These are phyloP conservation scores for Columbina picui DNA, from an alignment of 2,113 vertebrate genomes.

Conservation along the genomic window DNA sequence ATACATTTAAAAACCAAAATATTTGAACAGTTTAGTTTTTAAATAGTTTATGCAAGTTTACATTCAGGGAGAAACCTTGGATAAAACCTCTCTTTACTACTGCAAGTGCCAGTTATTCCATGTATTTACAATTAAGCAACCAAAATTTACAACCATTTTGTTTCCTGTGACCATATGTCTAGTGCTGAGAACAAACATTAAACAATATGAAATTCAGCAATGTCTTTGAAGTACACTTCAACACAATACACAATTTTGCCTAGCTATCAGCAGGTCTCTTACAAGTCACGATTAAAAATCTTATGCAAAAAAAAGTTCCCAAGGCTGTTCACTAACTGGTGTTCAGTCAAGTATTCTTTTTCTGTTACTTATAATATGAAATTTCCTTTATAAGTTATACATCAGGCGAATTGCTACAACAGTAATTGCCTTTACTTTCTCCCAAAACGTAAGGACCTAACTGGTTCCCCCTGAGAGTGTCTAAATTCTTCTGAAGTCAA, in stretches of 20 bases:
- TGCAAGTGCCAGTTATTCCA: neutral
- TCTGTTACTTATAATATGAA: neutral
- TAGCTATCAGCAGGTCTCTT: neutral
- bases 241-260: neutral
- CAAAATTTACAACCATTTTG: neutral
- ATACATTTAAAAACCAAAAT: neutral
- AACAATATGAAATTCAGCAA: neutral
- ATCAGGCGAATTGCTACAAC: neutral
- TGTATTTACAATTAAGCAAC: neutral
- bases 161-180: rapidly evolving
- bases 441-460: neutral
- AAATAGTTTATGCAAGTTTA: neutral
- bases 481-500: neutral
- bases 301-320: rapidly evolving
- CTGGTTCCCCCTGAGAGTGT: neutral
- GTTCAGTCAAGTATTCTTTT: neutral
- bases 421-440: neutral
- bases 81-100: neutral
- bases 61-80: neutral
- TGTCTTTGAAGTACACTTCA: neutral
- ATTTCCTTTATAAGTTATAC: neutral
- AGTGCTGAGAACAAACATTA: neutral
- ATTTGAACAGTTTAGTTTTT: neutral
- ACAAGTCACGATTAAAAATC: neutral
- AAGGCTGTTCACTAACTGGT: neutral